Evolutionary conservation across 2,888 invertebrate species (phyloP).

Genomic region (Alcis repandata): DNA sequence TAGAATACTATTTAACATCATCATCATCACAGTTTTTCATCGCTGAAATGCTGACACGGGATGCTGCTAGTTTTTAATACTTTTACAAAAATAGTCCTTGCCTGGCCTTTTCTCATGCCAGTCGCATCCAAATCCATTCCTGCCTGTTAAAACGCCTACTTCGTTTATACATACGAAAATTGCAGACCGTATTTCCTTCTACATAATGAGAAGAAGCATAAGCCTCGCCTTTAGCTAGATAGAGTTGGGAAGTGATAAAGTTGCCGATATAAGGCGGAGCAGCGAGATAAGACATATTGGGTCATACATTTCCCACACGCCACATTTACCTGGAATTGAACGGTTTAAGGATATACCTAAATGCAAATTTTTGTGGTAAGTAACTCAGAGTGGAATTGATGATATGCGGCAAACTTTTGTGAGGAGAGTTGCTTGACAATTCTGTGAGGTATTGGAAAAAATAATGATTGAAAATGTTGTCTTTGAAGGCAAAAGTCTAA

Average conservation of each 20-base stretch:
- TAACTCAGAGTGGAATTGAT: neutral
- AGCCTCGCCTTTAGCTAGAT: neutral
- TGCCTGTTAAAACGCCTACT: too few relatives aligned
- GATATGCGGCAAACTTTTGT: neutral
- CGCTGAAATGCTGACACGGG: too few relatives aligned
- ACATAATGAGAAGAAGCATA: slow-evolving; percentile 9
- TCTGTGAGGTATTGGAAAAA: neutral
- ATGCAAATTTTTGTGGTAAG: slow-evolving; percentile 16
- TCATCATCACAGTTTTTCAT: too few relatives aligned
- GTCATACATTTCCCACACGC: slow-evolving; percentile 27
- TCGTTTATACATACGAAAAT: neutral
- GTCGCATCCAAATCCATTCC: too few relatives aligned
- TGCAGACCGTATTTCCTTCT: neutral
- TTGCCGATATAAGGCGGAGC: slow-evolving; percentile 32
- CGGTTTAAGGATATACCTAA: slow-evolving; percentile 4
- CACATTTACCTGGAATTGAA: slow-evolving; percentile 40
- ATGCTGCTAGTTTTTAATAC: too few relatives aligned
- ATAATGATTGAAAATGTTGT: neutral
- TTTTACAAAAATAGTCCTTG: too few relatives aligned
- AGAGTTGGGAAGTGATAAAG: slow-evolving; percentile 38
- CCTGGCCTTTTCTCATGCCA: too few relatives aligned
- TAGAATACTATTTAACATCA: too few relatives aligned
- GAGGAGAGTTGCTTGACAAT: too few relatives aligned
- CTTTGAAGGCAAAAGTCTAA: too few relatives aligned
- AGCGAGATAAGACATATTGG: slow-evolving; percentile 35